Percentiles rank a stretch among this genome's conserved stretches.
phyloP scores from a whole-genome alignment of 2,888 invertebrate species.

The Molanna angustata region DNA sequence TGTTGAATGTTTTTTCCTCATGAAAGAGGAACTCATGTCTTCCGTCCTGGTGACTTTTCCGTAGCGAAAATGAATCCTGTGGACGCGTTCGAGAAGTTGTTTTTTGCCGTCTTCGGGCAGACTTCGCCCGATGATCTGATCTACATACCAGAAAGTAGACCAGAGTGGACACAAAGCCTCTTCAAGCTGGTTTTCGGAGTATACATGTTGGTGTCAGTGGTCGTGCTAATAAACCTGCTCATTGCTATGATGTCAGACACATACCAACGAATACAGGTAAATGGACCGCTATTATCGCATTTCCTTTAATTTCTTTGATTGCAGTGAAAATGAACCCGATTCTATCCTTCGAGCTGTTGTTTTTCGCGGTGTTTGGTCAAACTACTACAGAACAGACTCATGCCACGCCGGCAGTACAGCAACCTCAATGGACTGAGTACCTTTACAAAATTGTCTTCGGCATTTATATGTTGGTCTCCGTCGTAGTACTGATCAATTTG shows the following conservation, averaged over 20 bases:
- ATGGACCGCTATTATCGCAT: conserved; percentile 39
- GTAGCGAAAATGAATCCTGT: conserved; percentile 82
- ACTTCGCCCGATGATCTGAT: conserved; percentile 82
- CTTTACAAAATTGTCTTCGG: conserved; percentile 87
- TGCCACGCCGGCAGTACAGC: conserved; percentile 61
- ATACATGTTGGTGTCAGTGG: conserved; percentile 97
- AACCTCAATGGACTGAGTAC: conserved; percentile 81
- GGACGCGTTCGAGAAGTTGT: conserved; percentile 95
- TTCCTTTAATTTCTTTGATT: conserved; percentile 51
- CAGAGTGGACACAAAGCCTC: conserved; percentile 80
- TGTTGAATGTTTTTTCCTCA: conserved; percentile 31
- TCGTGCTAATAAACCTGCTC: conserved; percentile 97
- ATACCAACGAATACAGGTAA: conserved; percentile 98
- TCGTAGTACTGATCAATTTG: conserved; percentile 98
- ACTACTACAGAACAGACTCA: conserved; percentile 80
- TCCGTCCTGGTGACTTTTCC: conserved; percentile 20
- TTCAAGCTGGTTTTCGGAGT: conserved; percentile 93
- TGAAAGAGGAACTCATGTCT: conserved; percentile 31
- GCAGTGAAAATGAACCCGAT: conserved; percentile 89
- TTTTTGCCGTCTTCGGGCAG: conserved; percentile 97
- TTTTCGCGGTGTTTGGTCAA: conserved; percentile 98
- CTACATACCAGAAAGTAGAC: conserved; percentile 67
- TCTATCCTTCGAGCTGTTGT: conserved; percentile 94
- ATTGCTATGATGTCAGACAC: conserved; percentile 99
- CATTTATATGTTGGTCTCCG: conserved; percentile 98